These are phyloP conservation scores for Globicephala melas DNA, from an alignment of 2,113 vertebrate species.

Conservation along the genomic window DNA sequence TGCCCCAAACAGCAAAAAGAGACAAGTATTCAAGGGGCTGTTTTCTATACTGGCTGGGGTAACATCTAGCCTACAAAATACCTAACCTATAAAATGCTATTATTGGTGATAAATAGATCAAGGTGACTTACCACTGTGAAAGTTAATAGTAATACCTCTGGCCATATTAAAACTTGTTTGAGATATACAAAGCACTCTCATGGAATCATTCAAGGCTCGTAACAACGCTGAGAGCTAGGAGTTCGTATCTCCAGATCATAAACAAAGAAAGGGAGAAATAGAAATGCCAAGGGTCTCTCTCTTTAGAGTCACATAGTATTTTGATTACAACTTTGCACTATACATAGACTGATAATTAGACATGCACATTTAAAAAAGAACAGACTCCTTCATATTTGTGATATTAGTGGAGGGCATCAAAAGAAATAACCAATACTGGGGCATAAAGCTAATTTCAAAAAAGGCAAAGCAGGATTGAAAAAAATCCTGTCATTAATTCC, in stretches of 20 bases:
- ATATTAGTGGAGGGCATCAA: not conserved
- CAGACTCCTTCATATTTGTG: not conserved
- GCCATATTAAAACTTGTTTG: not conserved
- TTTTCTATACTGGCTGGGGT: not conserved
- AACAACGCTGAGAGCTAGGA: not conserved
- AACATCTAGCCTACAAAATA: not conserved
- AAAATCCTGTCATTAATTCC: constrained; percentile 1
- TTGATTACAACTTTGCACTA: not conserved
- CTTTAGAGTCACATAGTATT: not conserved
- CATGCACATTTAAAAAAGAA: not conserved
- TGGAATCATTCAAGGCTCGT: not conserved
- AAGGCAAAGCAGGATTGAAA: not conserved
- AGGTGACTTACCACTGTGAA: not conserved
- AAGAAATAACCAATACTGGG: not conserved
- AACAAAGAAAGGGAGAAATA: not conserved
- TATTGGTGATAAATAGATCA: not conserved
- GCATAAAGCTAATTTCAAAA: not conserved
- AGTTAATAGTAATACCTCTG: not conserved
- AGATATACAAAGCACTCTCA: not conserved
- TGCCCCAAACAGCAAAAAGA: not conserved
- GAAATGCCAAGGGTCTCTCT: not conserved
- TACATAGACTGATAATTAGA: not conserved
- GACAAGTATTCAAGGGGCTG: not conserved
- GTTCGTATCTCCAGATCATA: not conserved
- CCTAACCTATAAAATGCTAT: not conserved